Evolutionary conservation across 2,797 vertebrate species (phyloP), one percentile per base, ranked within the genome.

Genomic region (Ctenopoma multispine): DNA sequence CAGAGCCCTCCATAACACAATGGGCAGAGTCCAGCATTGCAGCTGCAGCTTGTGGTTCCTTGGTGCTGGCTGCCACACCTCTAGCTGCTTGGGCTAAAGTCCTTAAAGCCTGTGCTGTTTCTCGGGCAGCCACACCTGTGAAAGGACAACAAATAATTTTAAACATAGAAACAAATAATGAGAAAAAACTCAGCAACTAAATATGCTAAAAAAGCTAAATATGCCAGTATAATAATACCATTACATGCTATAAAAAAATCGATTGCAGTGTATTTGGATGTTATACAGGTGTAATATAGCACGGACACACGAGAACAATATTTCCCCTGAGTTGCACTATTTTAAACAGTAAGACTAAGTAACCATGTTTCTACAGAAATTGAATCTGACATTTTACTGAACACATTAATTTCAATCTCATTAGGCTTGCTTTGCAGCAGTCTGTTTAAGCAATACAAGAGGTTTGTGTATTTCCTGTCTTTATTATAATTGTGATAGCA

Each of bases 1-100:
- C 96, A 0, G 98, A 99, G 67, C 98, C 98, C 80, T 99, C 98
- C 98, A 99, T 99, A 66, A 99, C 98, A 5, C 96, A 97, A 71
- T 96, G 93, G 36, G 98, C 97, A 0, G 98, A 98, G 72, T 99
- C 98, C 84, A 99, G 70, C 97, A 99, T 99, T 1, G 97, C 98
- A 0, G 94, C 96, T 0, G 96, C 93, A 17, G 97, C 95, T 57
- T 95, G 90, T 0, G 97, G 96, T 86, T 99, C 97, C 0, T 84
- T 94, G 1, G 96, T 98, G 9, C 97, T 97, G 1, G 98, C 98
- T 2, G 98, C 97, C 36, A 99, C 98, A 1, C 98, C 98, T 47
- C 97, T 94, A 41, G 97, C 98, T 7, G 98, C 96, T 87, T 98
- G 97, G 63, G 97, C 98, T 92, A 99, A 82, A 0, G 96, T 97